A percentile compares a stretch with the other conserved stretches of the same genome.
phyloP scores from a whole-genome alignment of 1,140 invertebrate species.

The Pseudomyrmex pallidus region DNA sequence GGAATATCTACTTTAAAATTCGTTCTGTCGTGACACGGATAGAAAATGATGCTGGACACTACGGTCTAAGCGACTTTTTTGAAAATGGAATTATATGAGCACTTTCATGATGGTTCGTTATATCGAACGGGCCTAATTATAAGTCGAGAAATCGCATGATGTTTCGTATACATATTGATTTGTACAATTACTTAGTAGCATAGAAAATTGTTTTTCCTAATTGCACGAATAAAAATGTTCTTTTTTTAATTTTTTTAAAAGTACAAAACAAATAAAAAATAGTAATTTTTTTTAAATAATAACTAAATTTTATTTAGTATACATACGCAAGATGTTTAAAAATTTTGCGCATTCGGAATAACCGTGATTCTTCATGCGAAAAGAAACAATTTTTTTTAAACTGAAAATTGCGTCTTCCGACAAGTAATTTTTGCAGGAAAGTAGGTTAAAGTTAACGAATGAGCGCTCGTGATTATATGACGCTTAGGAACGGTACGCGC shows the following conservation, averaged over 20 bases:
- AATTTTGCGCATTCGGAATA: background rate
- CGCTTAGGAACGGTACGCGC: background rate
- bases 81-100: background rate
- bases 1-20: background rate
- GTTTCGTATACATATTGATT: background rate
- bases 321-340: background rate
- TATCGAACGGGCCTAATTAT: constrained; percentile 16
- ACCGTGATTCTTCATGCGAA: background rate
- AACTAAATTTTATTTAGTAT: background rate
- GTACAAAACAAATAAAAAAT: too few relatives aligned
- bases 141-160: background rate
- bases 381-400: background rate
- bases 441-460: background rate
- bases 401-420: background rate
- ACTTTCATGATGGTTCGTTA: background rate
- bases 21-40: background rate
- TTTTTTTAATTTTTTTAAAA: too few relatives aligned
- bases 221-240: too few relatives aligned
- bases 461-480: background rate
- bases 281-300: too few relatives aligned
- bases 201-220: background rate
- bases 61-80: background rate
- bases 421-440: background rate
- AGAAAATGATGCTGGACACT: background rate
- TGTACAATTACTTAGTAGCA: background rate